These are phyloP conservation scores for Synanthedon myopaeformis DNA, from an alignment of 2,888 invertebrate genomes.

Conservation along the genomic window DNA sequence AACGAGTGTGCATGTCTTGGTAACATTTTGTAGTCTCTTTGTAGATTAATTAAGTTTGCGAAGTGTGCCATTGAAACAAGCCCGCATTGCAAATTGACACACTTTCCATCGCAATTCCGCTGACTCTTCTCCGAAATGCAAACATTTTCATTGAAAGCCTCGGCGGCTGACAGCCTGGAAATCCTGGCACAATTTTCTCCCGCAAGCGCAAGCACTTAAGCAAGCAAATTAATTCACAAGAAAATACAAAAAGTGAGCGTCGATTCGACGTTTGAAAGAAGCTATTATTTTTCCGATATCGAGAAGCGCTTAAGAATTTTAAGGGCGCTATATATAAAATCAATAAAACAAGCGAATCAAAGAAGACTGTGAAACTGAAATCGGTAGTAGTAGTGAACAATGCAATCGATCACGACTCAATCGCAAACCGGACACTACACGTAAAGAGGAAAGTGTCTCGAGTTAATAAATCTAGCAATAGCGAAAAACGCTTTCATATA, in stretches of 20 bases:
- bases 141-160: slow-evolving; percentile 27
- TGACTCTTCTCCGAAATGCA: slow-evolving; percentile 22
- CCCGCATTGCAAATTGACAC: background rate
- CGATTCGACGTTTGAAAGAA: slow-evolving; percentile 32
- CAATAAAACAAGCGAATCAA: slow-evolving; percentile 47
- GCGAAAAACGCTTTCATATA: too few relatives aligned
- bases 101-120: background rate
- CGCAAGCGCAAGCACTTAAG: slow-evolving; percentile 31
- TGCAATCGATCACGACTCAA: slow-evolving; percentile 38
- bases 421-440: slow-evolving; percentile 13
- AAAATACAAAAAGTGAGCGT: slow-evolving; percentile 30
- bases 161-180: slow-evolving; percentile 33
- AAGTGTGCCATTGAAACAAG: background rate
- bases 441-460: slow-evolving; percentile 14
- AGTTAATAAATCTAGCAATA: background rate
- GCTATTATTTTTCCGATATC: slow-evolving; percentile 44
- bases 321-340: slow-evolving; percentile 35
- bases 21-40: background rate
- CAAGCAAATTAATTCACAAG: slow-evolving; percentile 52
- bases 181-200: slow-evolving; percentile 32
- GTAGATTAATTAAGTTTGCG: background rate
- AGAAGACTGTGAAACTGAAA: slow-evolving; percentile 25
- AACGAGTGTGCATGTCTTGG: too few relatives aligned
- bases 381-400: slow-evolving; percentile 15
- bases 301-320: slow-evolving; percentile 32